These are phyloP conservation scores for Falco novaeseelandiae DNA, from an alignment of 2,797 vertebrate species.

Conservation along the genomic window DNA sequence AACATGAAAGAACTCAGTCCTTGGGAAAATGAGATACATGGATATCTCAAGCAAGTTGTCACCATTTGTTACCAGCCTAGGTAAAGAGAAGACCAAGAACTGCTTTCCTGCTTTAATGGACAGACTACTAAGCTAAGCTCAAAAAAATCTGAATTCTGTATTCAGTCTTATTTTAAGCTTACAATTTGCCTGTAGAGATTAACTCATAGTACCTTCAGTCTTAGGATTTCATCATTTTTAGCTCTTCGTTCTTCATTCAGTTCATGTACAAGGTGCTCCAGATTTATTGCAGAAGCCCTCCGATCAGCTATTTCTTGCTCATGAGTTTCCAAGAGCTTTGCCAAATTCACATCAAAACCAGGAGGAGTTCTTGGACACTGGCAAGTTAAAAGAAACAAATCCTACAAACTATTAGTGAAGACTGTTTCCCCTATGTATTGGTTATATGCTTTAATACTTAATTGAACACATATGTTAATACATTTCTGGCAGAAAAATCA, in stretches of 20 bases:
- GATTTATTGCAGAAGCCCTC: conserved; percentile 85
- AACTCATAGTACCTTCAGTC: conserved; percentile 83
- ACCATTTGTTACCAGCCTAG: neutral
- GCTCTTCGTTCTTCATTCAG: conserved; percentile 86
- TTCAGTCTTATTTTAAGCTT: neutral
- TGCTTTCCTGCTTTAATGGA: neutral
- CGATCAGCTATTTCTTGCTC: conserved; percentile 88
- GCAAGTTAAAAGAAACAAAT: neutral
- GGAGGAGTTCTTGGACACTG: conserved; percentile 87
- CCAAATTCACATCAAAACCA: conserved; percentile 82
- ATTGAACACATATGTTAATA: neutral
- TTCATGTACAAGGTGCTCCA: conserved; percentile 88
- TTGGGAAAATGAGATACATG: neutral
- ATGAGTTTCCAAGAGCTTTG: conserved; percentile 85
- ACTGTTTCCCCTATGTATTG: neutral
- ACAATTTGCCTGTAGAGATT: neutral
- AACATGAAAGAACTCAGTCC: neutral
- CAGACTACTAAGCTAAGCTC: neutral
- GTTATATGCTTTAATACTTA: neutral
- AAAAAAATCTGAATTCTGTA: neutral
- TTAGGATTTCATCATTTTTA: conserved; percentile 91
- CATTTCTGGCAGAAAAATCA: neutral
- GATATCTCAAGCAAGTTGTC: neutral
- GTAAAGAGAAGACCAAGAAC: neutral
- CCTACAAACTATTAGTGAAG: neutral